A percentile compares a stretch with the other conserved stretches of the same genome.
Evolutionary conservation across 2,888 invertebrate genomes (phyloP).

Genomic region (Phyto melanocephala): DNA sequence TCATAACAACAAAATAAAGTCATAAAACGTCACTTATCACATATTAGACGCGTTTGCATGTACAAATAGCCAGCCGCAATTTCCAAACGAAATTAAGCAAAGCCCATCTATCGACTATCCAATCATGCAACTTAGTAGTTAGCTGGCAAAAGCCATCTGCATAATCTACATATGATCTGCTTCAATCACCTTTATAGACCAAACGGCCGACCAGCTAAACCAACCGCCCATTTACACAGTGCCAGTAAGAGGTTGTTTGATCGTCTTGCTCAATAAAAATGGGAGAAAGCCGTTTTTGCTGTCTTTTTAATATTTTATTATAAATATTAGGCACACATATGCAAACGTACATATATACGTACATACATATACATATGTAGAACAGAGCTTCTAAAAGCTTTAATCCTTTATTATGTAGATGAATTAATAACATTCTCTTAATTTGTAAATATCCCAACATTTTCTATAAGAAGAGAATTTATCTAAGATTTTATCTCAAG

Average conservation of each 20-base stretch:
- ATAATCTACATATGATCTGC: conserved; percentile 43
- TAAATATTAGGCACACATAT: too few species aligned
- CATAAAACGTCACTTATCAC: conserved; percentile 65
- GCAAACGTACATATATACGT: background rate
- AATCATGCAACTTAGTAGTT: conserved; percentile 29
- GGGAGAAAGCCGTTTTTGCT: conserved; percentile 58
- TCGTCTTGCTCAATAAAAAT: conserved; percentile 57
- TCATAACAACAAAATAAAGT: conserved; percentile 60
- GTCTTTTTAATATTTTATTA: background rate
- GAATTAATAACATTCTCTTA: background rate
- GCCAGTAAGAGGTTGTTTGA: conserved; percentile 34
- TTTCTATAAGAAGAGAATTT: too few species aligned
- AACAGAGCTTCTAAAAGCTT: conserved; percentile 33
- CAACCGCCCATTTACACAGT: conserved; percentile 47
- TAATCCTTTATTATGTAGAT: background rate
- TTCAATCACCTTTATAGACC: conserved; percentile 58
- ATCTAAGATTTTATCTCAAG: too few species aligned
- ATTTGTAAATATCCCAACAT: too few species aligned
- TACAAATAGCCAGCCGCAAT: conserved; percentile 58
- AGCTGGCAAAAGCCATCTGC: conserved; percentile 36
- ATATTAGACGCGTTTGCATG: conserved; percentile 59
- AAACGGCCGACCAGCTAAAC: conserved; percentile 12
- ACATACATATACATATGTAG: background rate
- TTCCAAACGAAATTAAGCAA: conserved; percentile 33
- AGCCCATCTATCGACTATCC: background rate